These are phyloP conservation scores for Campoplex nolae DNA, from an alignment of 2,888 invertebrate species.

Conservation along the genomic window DNA sequence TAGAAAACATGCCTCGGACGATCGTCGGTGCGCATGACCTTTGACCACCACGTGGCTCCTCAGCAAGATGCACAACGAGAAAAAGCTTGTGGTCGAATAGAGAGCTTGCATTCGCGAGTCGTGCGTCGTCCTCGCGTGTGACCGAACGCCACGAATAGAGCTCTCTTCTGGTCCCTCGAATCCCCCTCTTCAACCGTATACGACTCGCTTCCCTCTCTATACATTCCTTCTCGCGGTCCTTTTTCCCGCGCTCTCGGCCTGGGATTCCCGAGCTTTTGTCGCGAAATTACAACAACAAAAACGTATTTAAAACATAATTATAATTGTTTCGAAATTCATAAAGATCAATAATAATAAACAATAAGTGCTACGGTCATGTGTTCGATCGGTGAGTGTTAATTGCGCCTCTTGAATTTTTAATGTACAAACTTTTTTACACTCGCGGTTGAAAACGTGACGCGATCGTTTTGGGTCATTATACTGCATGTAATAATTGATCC, in stretches of 20 bases:
- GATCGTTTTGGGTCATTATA: neutral
- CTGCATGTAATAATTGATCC: neutral
- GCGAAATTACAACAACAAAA: no score
- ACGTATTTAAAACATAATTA: neutral
- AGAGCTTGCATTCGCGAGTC: conserved; percentile 72
- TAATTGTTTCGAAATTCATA: neutral
- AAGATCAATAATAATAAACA: neutral
- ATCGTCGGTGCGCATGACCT: conserved; percentile 69
- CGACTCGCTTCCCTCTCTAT: neutral
- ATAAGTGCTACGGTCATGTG: conserved; percentile 28
- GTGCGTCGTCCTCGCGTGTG: conserved; percentile 69
- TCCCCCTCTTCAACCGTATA: neutral
- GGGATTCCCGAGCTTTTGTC: neutral
- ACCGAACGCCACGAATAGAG: neutral
- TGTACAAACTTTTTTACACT: neutral
- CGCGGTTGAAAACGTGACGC: neutral
- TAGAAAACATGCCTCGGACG: neutral
- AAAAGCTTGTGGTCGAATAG: neutral
- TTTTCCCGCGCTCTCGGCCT: neutral
- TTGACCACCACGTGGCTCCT: conserved; percentile 78
- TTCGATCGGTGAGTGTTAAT: conserved; percentile 58
- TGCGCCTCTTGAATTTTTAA: neutral
- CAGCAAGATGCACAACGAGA: conserved; percentile 41
- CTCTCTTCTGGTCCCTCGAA: neutral
- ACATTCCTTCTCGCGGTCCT: neutral